These are phyloP conservation scores for human (Homo sapiens) DNA, from an alignment of 2,113 vertebrate species.

Conservation along the genomic window GRCh38 chr14:45007501-45008000, in stretches of 20 bases:
- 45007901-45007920: background rate
- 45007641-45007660: background rate
- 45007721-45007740: background rate
- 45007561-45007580: background rate
- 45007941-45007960: background rate
- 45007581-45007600: background rate
- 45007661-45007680: background rate
- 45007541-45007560: background rate
- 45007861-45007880: background rate
- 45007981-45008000: background rate
- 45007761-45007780: background rate
- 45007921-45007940: background rate
- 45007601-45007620: background rate
- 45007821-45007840: background rate
- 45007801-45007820: background rate
- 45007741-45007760: background rate
- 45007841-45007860: background rate
- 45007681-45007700: background rate
- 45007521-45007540: conserved; percentile 7
- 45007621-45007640: background rate
- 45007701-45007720: background rate
- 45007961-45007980: background rate
- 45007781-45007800: background rate
- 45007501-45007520: background rate
- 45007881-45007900: background rate